Conservation (phyloP, 2,888 invertebrate genomes). For the Pterobdella sp. region DNA sequence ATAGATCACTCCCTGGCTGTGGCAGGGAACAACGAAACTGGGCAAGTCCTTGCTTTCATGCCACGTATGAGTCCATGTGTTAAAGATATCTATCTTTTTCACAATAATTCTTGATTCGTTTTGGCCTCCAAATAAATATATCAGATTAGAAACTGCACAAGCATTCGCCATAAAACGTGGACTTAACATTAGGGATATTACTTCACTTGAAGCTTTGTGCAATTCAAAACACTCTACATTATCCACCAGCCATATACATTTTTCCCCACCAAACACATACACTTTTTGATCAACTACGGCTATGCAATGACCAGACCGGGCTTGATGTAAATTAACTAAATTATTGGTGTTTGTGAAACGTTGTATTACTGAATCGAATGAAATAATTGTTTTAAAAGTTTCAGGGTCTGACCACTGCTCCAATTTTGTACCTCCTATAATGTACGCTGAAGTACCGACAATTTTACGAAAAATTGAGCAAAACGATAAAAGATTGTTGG, state of each 20-base stretch:
- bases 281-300: conserved; percentile 22
- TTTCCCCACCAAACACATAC: conserved; percentile 20
- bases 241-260: not conserved
- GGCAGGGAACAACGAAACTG: not conserved
- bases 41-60: not conserved
- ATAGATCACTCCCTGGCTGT: conserved; percentile 18
- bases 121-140: conserved; percentile 22
- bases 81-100: conserved; percentile 16
- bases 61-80: conserved; percentile 25
- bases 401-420: conserved; percentile 12
- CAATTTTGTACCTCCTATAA: conserved; percentile 10
- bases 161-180: conserved; percentile 9
- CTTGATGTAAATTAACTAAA: not conserved
- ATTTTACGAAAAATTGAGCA: conserved; percentile 9
- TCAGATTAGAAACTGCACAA: conserved; percentile 9
- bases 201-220: not conserved
- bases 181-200: not conserved
- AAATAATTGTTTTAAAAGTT: conserved; percentile 1
- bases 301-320: conserved; percentile 19
- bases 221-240: conserved; percentile 19
- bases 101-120: not conserved
- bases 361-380: not conserved
- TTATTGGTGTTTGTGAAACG: not conserved
- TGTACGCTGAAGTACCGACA: conserved; percentile 7
- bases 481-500: not conserved